Conservation (phyloP, 2,888 invertebrate species). For the Hemithea aestivaria region DNA sequence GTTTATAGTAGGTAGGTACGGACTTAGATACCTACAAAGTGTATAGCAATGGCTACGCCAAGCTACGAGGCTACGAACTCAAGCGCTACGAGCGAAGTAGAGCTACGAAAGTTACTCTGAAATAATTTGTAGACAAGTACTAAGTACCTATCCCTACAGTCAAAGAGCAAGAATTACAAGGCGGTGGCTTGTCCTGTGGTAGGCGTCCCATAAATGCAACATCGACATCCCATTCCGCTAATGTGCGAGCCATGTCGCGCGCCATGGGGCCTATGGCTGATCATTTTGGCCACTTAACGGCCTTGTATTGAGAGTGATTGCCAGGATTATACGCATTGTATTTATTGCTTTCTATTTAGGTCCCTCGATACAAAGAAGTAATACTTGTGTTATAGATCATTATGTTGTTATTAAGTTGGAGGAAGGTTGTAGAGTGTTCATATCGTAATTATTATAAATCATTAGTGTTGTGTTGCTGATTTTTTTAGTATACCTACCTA, state of each 20-base stretch:
- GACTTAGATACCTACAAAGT: too few species aligned
- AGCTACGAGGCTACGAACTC: too few species aligned
- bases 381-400: neutral
- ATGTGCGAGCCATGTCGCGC: constrained; percentile 61
- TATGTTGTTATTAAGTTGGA: too few species aligned
- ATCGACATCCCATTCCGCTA: constrained; percentile 53
- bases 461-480: too few species aligned
- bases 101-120: too few species aligned
- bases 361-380: constrained; percentile 10
- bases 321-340: constrained; percentile 29
- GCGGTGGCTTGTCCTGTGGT: constrained; percentile 25
- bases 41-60: too few species aligned
- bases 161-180: constrained; percentile 18
- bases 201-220: constrained; percentile 42
- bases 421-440: too few species aligned
- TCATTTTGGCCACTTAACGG: constrained; percentile 64
- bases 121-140: too few species aligned
- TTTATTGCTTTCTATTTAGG: constrained; percentile 25
- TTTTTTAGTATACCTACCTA: constrained; percentile 1
- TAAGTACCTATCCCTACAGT: too few species aligned
- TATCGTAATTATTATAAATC: too few species aligned
- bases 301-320: constrained; percentile 54
- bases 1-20: too few species aligned
- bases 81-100: too few species aligned
- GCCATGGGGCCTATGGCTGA: constrained; percentile 56